These are phyloP conservation scores for Bathynomus jamesi DNA, from an alignment of 1,140 invertebrate species.

Conservation along the genomic window DNA sequence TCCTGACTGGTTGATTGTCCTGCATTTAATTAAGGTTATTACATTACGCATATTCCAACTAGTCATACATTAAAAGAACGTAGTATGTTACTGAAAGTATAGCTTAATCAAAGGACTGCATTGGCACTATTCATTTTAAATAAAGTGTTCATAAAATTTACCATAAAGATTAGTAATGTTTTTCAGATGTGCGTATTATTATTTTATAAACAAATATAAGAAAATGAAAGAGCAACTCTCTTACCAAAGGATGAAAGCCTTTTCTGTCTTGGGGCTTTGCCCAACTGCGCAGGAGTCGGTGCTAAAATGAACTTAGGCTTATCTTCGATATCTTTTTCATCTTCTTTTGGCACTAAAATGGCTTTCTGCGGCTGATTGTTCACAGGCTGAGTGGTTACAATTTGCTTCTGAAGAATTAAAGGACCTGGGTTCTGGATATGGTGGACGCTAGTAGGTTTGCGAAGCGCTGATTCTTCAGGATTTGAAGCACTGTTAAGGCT, in stretches of 20 bases:
- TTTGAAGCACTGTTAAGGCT: background rate
- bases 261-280: slow-evolving; percentile 74
- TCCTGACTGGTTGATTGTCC: background rate
- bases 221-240: no score
- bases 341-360: background rate
- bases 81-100: no score
- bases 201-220: no score
- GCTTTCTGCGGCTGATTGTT: background rate
- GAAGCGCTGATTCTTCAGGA: background rate
- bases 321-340: slow-evolving; percentile 48
- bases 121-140: no score
- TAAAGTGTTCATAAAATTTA: no score
- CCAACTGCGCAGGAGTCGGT: slow-evolving; percentile 85
- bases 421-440: background rate
- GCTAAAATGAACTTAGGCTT: slow-evolving; percentile 64
- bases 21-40: no score
- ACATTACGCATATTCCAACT: no score
- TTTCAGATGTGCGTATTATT: no score
- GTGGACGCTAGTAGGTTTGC: background rate
- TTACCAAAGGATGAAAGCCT: slow-evolving; percentile 62
- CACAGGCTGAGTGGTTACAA: background rate
- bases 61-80: no score
- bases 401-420: background rate
- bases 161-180: no score
- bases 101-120: no score